Conservation (phyloP, 2,797 vertebrate genomes). For the Helarctos malayanus region DNA sequence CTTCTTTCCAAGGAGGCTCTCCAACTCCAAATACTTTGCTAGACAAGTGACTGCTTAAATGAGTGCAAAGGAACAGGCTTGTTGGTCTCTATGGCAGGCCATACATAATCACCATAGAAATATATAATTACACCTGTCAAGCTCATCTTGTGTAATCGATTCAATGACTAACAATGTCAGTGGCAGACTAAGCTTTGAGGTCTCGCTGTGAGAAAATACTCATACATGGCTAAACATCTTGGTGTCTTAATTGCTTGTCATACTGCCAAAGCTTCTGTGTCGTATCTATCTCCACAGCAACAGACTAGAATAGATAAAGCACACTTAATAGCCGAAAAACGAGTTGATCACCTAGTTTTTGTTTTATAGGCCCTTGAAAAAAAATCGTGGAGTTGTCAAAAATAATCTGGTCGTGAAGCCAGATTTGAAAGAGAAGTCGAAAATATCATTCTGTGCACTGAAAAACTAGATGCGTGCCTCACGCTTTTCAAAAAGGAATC, state of each 20-base stretch:
- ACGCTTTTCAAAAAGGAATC: slow-evolving; percentile 67
- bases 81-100: slow-evolving; percentile 90
- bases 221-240: slow-evolving; percentile 90
- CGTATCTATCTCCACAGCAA: slow-evolving; percentile 89
- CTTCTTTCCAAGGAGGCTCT: slow-evolving; percentile 76
- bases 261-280: slow-evolving; percentile 87
- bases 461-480: slow-evolving; percentile 48
- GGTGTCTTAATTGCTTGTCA: slow-evolving; percentile 92
- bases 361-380: slow-evolving; percentile 74
- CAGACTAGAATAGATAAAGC: slow-evolving; percentile 85
- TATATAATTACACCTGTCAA: slow-evolving; percentile 96
- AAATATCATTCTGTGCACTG: slow-evolving; percentile 62
- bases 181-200: slow-evolving; percentile 88
- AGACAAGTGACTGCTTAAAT: slow-evolving; percentile 88
- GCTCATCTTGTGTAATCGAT: slow-evolving; percentile 93
- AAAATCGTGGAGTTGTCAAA: slow-evolving; percentile 52
- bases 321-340: slow-evolving; percentile 85
- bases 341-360: slow-evolving; percentile 78
- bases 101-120: slow-evolving; percentile 91
- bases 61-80: slow-evolving; percentile 88
- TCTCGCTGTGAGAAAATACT: slow-evolving; percentile 91
- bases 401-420: slow-evolving; percentile 67
- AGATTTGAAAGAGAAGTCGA: slow-evolving; percentile 44
- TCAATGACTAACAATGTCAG: slow-evolving; percentile 91
- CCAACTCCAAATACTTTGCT: slow-evolving; percentile 88